Base-by-base conservation (phyloP, 2,797 vertebrate species). In the Ctenosaura bakeri region DNA sequence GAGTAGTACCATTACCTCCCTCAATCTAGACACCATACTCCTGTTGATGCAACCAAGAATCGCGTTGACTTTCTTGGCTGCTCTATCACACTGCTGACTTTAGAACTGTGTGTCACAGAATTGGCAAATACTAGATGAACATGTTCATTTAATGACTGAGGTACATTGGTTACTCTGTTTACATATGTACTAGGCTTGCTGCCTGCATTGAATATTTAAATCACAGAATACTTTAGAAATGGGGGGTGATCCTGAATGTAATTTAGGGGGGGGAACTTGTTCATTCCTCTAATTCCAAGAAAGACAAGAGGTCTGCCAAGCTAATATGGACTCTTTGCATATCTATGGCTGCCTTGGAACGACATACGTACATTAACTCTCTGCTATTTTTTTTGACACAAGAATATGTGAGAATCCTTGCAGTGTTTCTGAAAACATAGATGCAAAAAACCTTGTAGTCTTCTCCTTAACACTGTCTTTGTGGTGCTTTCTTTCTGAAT, bases 21-120 rank as follows among this genome's bases (percentile, higher is more conserved):
- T 46, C 4, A 4, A 46, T 46, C 42, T 46, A 46, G 42, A 46
- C 42, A 46, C 42, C 4, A 46, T 46, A 46, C 42, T 46, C 42
- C 42, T 46, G 4, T 2, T 46, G 4, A 46, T 46, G 42, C 42
- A 46, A 46, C 42, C 42, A 46, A 46, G 42, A 46, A 46, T 46
- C 4, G 4, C 42, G 42, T 46, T 46, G 42, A 4, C 42, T 46
- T 46, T 46, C 42, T 46, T 46, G 42, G 42, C 42, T 46, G 42
- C 42, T 46, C 2, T 4, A 46, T 46, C 42, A 46, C 42, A 46
- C 42, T 46, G 42, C 42, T 46, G 42, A 46, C 0, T 0, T 86
- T 54, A 69, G 80, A 16, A 62, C 3, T 1, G 56, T 56, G 85
- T 0, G 0, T 4, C 10, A 59, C 16, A 46, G 0, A 32, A 74